Evolutionary conservation across 2,797 vertebrate species (phyloP), one percentile per base, ranked within the genome.

Genomic region (Epinephelus awoara): DNA sequence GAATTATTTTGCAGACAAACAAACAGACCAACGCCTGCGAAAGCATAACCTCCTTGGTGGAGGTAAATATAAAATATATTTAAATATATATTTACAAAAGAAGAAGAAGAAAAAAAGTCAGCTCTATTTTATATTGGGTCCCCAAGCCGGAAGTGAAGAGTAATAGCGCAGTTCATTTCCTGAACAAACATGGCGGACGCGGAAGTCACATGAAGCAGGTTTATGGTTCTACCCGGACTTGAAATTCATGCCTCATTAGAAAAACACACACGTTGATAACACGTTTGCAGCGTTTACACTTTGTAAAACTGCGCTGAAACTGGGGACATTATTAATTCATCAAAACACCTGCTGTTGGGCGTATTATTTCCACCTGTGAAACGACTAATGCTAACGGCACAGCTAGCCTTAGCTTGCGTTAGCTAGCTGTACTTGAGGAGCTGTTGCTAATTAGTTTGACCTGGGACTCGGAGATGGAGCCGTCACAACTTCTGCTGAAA

Each of bases 221-320:
- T 6, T 18, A 13, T 6, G 3, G 23, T 0, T 10, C 1, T 21
- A 0, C 1, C 0, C 2, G 3, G 17, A 13, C 10, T 21, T 38
- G 3, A 23, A 25, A 12, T 5, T 3, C 0, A 27, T 2, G 2
- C 17, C 7, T 18, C 3, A 5, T 0, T 7, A 15, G 13, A 14
- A 29, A 67, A 46, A 1, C 4, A 3, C 1, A 9, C 1, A 1
- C 6, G 0, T n/a, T 6, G 11, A 6, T 0, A 3, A 19, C 34
- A 14, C 2, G 6, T 67, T n/a, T 40, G 2, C 12, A 5, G 10
- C 2, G 5, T 17, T 5, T 49, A 2, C 13, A 34, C 34, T 40
- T 13, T 14, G 11, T 9, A 27, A 14, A 61, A 42, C 0, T 44
- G 19, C 9, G 9, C 12, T 44, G 13, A 44, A 25, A 51, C 27